Conservation (phyloP, 2,113 vertebrate species). For the Triplophysa rosa region DNA sequence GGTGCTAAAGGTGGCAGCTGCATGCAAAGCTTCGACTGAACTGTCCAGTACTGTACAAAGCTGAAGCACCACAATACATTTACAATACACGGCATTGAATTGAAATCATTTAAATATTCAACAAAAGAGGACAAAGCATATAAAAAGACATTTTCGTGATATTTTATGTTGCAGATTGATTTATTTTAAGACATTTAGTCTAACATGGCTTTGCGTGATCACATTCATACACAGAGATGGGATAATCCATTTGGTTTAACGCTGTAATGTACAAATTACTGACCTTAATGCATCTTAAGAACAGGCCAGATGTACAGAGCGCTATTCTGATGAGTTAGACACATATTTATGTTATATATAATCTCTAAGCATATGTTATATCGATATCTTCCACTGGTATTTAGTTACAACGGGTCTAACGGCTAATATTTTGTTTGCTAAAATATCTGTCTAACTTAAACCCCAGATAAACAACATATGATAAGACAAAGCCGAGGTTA, state of each 20-base stretch:
- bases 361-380: slow-evolving; percentile 15
- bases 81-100: slow-evolving; percentile 65
- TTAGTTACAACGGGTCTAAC: slow-evolving; percentile 5
- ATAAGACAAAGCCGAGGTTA: not conserved
- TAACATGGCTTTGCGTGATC: slow-evolving; percentile 38
- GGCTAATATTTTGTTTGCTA: slow-evolving; percentile 3
- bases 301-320: slow-evolving; percentile 8
- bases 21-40: slow-evolving; percentile 73
- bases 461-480: slow-evolving; percentile 35
- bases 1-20: slow-evolving; percentile 77
- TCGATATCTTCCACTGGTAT: not conserved
- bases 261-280: slow-evolving; percentile 26
- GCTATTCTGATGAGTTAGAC: slow-evolving; percentile 4
- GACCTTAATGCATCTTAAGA: slow-evolving; percentile 17
- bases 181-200: not conserved
- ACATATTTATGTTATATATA: slow-evolving; percentile 22
- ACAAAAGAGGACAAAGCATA: slow-evolving; percentile 60
- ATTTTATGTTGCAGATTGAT: not conserved
- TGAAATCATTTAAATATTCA: slow-evolving; percentile 73
- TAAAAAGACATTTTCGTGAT: slow-evolving; percentile 40
- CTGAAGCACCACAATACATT: slow-evolving; percentile 73
- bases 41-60: slow-evolving; percentile 58
- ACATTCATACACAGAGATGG: slow-evolving; percentile 21
- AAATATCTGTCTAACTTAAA: slow-evolving; percentile 40
- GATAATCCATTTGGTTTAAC: slow-evolving; percentile 19